phyloP scores from a whole-genome alignment of 2,113 vertebrate genomes.

The Sebastes fasciatus region DNA sequence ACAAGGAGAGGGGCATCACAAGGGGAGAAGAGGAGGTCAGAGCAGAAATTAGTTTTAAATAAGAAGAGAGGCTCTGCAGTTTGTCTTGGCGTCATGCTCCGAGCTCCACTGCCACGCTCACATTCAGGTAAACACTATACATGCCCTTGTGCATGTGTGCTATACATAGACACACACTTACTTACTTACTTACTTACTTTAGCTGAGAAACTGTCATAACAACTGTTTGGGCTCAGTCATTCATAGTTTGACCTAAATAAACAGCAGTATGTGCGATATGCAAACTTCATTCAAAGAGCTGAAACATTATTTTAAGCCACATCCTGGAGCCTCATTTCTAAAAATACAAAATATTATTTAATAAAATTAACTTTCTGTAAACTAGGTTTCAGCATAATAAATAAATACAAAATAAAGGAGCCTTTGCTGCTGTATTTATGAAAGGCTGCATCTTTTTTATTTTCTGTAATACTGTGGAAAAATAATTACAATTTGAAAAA shows the following conservation, averaged over 20 bases:
- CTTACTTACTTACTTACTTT: not conserved
- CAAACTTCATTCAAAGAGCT: not conserved
- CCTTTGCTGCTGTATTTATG: slow-evolving; percentile 61
- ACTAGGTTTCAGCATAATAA: not conserved
- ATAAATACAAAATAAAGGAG: slow-evolving; percentile 21
- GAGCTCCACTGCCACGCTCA: slow-evolving; percentile 11
- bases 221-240: not conserved
- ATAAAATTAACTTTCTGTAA: not conserved
- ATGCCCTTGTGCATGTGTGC: not conserved
- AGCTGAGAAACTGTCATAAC: not conserved
- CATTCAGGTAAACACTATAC: slow-evolving; percentile 19
- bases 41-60: slow-evolving; percentile 9
- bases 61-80: slow-evolving; percentile 15
- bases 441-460: slow-evolving; percentile 84
- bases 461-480: slow-evolving; percentile 84
- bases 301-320: not conserved
- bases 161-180: slow-evolving; percentile 40
- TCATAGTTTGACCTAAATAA: slow-evolving; percentile 42
- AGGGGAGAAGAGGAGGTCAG: not conserved
- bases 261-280: not conserved
- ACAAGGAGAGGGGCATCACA: not conserved
- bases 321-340: not conserved
- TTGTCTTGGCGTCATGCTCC: not conserved
- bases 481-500: slow-evolving; percentile 84
- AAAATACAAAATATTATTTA: slow-evolving; percentile 4